phyloP scores from a whole-genome alignment of 2,113 vertebrate genomes.

The Dicaeum eximium region DNA sequence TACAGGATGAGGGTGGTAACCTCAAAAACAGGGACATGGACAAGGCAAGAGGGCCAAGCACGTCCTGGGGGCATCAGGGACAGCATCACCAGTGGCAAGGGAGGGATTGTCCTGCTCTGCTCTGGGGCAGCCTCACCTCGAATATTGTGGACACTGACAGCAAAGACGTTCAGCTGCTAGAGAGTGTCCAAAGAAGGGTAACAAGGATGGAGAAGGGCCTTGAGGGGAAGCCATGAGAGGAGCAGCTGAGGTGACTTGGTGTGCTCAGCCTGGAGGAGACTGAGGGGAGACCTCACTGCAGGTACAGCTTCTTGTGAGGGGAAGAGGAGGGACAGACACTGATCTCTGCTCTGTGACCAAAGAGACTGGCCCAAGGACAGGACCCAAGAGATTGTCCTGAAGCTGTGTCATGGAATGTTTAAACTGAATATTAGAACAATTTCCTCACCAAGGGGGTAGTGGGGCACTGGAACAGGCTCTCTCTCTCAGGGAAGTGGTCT shows the following conservation, averaged over 20 bases:
- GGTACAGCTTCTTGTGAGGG: accelerated
- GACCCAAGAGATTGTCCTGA: neutral
- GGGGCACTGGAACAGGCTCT: neutral
- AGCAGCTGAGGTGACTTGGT: accelerated
- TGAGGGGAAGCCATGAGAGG: accelerated
- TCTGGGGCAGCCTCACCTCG: neutral
- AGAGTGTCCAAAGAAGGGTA: neutral
- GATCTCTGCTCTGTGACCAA: neutral
- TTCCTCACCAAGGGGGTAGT: neutral
- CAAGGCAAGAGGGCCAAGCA: neutral
- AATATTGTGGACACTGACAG: neutral
- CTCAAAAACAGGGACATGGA: neutral
- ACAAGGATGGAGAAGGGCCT: accelerated
- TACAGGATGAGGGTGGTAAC: too few species aligned
- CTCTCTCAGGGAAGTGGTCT: neutral
- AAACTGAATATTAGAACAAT: neutral
- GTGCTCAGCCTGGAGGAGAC: neutral
- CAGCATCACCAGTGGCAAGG: neutral
- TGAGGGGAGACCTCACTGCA: neutral
- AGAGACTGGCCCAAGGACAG: neutral
- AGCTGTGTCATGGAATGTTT: neutral
- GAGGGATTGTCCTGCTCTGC: neutral
- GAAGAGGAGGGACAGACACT: neutral
- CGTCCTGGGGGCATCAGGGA: neutral
- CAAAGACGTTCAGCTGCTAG: neutral